phyloP scores from a whole-genome alignment of 2,113 vertebrate genomes.

The Eupsittula cactorum region DNA sequence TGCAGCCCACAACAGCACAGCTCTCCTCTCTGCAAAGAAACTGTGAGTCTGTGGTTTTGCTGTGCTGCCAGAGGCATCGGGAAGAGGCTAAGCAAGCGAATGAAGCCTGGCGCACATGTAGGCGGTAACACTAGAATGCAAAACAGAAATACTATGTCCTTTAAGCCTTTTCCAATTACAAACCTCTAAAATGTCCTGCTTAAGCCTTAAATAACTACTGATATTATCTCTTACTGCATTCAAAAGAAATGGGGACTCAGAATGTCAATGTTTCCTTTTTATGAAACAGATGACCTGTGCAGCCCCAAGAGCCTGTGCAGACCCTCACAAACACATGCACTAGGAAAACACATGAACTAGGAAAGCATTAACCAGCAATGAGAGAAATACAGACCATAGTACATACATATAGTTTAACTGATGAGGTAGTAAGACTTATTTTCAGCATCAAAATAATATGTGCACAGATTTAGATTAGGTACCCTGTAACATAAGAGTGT shows the following conservation, averaged over 20 bases:
- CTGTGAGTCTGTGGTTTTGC: not conserved
- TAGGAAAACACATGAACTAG: not conserved
- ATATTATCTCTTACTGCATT: not conserved
- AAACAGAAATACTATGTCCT: not conserved
- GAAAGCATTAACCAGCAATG: conserved; percentile 46
- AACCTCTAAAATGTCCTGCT: not conserved
- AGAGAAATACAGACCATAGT: conserved; percentile 33
- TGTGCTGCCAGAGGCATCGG: not conserved
- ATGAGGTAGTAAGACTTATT: conserved; percentile 34
- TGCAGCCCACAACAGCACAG: not conserved
- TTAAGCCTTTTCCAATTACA: not conserved
- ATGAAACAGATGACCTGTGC: not conserved
- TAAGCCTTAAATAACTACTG: not conserved
- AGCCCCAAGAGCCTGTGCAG: not conserved
- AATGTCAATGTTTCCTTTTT: not conserved
- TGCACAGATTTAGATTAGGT: not conserved
- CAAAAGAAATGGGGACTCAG: not conserved
- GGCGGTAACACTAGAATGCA: not conserved
- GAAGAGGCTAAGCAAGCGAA: accelerated
- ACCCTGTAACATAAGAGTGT: not conserved
- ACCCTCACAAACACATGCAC: not conserved
- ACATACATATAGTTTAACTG: conserved; percentile 4
- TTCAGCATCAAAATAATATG: conserved; percentile 18
- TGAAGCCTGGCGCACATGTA: accelerated
- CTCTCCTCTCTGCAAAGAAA: not conserved